A percentile compares a stretch with the other conserved stretches of the same genome.
Conservation (phyloP, 2,113 vertebrate genomes). For the Poeciliopsis occidentalis region DNA sequence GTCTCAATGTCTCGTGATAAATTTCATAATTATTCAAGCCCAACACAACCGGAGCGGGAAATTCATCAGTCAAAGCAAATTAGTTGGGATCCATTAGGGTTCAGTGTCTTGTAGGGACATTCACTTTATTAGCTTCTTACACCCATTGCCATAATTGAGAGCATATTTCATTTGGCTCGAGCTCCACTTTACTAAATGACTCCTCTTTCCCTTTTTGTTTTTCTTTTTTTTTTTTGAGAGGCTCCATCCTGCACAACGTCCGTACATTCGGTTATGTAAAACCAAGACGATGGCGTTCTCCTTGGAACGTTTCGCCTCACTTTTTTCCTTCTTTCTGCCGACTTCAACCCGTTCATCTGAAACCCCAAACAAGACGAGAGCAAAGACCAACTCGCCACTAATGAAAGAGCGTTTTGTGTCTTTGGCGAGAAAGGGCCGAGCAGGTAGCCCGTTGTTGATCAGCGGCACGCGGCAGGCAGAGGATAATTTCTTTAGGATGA, state of each 20-base stretch:
- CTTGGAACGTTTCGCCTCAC: not conserved
- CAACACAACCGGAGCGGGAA: conserved; percentile 86
- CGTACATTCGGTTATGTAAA: conserved; percentile 9
- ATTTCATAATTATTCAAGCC: conserved; percentile 95
- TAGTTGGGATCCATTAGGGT: conserved; percentile 96
- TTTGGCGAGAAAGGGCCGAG: conserved; percentile 85
- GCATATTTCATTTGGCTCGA: conserved; percentile 96
- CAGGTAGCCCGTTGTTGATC: conserved; percentile 70
- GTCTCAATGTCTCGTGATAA: conserved; percentile 88
- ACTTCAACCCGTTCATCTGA: conserved; percentile 47
- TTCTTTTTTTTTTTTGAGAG: conserved; percentile 48
- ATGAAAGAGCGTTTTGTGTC: conserved; percentile 94
- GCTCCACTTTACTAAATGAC: conserved; percentile 89
- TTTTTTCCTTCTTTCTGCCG: conserved; percentile 28
- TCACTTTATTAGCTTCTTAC: conserved; percentile 98
- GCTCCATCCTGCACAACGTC: conserved; percentile 12
- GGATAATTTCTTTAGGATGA: conserved; percentile 95
- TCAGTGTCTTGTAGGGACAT: conserved; percentile 92
- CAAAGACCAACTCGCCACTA: conserved; percentile 80
- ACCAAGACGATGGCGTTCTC: conserved; percentile 10
- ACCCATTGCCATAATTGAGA: conserved; percentile 98
- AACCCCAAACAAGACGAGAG: conserved; percentile 59
- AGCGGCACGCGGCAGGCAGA: conserved; percentile 79
- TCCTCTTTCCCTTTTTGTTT: conserved; percentile 79
- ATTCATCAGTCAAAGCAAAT: conserved; percentile 99